A percentile compares a stretch with the other conserved stretches of the same genome.
Evolutionary conservation across 2,888 invertebrate genomes (phyloP).

Genomic region (Cyclophora albipunctata): DNA sequence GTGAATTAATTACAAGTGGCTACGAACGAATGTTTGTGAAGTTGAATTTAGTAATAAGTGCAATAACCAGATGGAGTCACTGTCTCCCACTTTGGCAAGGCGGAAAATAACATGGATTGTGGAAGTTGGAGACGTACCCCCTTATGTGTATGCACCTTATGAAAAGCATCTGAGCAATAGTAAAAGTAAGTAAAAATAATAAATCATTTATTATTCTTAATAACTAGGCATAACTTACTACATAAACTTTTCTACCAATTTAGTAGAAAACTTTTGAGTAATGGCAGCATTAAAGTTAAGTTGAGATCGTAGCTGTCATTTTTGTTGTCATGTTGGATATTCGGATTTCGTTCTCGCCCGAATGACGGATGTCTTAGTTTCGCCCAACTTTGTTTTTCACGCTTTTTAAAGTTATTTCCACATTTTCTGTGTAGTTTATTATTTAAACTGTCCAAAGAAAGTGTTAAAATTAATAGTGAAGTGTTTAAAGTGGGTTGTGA

Average conservation of each 20-base stretch:
- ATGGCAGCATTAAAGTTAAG: too few species aligned
- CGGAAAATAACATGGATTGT: slow-evolving; percentile 72
- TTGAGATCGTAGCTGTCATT: too few species aligned
- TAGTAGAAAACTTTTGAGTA: too few species aligned
- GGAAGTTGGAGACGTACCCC: slow-evolving; percentile 61
- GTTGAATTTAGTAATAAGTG: too few species aligned
- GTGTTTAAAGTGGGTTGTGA: slow-evolving; percentile 7
- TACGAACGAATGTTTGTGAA: too few species aligned
- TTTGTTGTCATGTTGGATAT: too few species aligned
- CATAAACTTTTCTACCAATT: too few species aligned
- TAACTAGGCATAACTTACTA: too few species aligned
- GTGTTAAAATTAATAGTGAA: slow-evolving; percentile 13
- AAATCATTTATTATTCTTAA: too few species aligned
- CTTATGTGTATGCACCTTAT: slow-evolving; percentile 51
- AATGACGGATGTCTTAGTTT: neutral
- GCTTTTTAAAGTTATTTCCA: too few species aligned
- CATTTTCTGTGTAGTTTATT: slow-evolving; percentile 1
- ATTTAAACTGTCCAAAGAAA: slow-evolving; percentile 31
- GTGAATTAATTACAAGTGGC: too few species aligned
- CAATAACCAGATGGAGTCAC: slow-evolving; percentile 38
- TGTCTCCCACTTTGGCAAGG: slow-evolving; percentile 33
- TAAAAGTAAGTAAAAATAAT: slow-evolving; percentile 60
- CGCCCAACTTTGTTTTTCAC: neutral
- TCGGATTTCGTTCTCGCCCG: neutral
- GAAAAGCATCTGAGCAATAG: slow-evolving; percentile 68